phyloP scores from a whole-genome alignment of 2,797 vertebrate species.

The Sparidentex hasta region DNA sequence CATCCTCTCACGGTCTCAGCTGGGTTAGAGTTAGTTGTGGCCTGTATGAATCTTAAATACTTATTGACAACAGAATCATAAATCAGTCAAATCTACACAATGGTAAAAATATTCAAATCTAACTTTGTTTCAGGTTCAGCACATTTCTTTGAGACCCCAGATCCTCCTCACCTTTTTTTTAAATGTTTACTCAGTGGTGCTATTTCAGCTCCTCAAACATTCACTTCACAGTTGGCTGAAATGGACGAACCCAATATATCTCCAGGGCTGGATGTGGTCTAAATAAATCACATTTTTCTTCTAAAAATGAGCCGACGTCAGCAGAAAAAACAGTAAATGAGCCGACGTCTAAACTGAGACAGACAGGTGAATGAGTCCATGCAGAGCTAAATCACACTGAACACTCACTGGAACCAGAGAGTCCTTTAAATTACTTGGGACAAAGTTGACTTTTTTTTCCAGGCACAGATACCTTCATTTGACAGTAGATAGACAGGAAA shows the following conservation, averaged over 20 bases:
- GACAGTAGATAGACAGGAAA: no score
- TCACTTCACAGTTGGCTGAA: slow-evolving; percentile 48
- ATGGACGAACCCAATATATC: slow-evolving; percentile 56
- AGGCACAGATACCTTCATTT: no score
- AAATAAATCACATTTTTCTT: slow-evolving; percentile 55
- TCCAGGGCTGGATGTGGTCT: slow-evolving; percentile 40
- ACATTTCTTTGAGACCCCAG: slow-evolving; percentile 22
- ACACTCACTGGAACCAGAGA: slow-evolving; percentile 3
- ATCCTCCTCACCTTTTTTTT: slow-evolving; percentile 11
- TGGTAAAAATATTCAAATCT: background rate
- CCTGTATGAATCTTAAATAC: background rate
- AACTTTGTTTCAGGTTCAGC: background rate
- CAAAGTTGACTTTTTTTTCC: no score
- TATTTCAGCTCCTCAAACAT: slow-evolving; percentile 64
- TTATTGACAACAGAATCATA: background rate
- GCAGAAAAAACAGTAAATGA: slow-evolving; percentile 32
- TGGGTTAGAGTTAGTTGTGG: background rate
- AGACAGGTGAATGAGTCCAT: slow-evolving; percentile 54
- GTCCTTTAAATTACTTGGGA: background rate
- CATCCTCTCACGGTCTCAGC: slow-evolving; percentile 8
- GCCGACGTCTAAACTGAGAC: slow-evolving; percentile 15
- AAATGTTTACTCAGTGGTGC: slow-evolving; percentile 37
- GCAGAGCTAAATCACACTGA: background rate
- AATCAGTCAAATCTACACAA: background rate
- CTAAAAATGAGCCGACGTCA: slow-evolving; percentile 39